Conservation (phyloP, 1,140 invertebrate genomes). For the Meteorus sp. region DNA sequence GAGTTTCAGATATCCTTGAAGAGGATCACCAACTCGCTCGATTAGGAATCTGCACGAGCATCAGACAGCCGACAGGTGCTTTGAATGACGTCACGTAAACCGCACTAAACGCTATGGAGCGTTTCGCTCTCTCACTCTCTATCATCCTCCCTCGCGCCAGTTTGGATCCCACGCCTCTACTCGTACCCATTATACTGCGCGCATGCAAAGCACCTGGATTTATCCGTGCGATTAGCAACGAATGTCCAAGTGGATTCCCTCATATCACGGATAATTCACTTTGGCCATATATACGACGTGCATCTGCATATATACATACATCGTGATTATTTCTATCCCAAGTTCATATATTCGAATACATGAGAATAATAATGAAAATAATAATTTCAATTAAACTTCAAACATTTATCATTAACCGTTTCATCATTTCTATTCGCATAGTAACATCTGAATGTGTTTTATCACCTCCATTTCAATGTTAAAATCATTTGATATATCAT, state of each 20-base stretch:
- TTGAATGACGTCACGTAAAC: constrained; percentile 37
- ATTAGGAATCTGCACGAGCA: constrained; percentile 18
- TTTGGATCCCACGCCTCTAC: neutral
- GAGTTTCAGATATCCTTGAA: neutral
- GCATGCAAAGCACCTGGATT: constrained; percentile 31
- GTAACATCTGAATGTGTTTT: too few relatives aligned
- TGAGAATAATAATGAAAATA: too few relatives aligned
- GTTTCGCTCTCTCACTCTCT: neutral
- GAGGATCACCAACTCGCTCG: neutral
- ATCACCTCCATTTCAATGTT: neutral
- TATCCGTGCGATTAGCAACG: constrained; percentile 30
- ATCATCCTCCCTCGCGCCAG: neutral
- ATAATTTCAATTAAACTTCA: too few relatives aligned
- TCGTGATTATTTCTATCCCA: too few relatives aligned
- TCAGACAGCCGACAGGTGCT: constrained; percentile 35
- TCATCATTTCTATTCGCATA: too few relatives aligned
- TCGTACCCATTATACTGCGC: constrained; percentile 13
- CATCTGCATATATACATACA: too few relatives aligned
- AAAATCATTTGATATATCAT: too few relatives aligned
- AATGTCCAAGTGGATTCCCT: constrained; percentile 28
- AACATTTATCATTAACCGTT: too few relatives aligned
- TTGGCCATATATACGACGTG: constrained; percentile 5
- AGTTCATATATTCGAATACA: too few relatives aligned
- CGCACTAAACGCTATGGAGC: constrained; percentile 9
- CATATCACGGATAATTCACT: neutral